Percentiles rank a stretch among this genome's conserved stretches.
Evolutionary conservation across 2,888 invertebrate genomes (phyloP).

Genomic region (Drosophila anomelani): DNA sequence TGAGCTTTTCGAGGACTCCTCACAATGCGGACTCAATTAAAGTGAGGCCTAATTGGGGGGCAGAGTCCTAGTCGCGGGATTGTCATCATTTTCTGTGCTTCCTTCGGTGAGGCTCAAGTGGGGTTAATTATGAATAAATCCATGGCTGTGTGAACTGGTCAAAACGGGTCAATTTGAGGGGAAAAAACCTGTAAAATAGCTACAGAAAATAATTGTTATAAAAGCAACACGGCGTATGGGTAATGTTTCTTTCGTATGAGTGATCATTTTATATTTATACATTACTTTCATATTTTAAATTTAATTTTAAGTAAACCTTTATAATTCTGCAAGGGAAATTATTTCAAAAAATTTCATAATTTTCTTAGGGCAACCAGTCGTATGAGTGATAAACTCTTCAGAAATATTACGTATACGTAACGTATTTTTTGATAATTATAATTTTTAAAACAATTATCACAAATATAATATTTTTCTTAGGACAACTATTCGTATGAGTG

Average conservation of each 20-base stretch:
- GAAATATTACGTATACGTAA: not conserved
- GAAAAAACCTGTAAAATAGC: not conserved
- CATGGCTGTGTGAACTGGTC: not conserved
- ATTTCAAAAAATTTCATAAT: no score
- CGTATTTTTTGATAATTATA: no score
- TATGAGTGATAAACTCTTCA: not conserved
- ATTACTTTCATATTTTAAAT: not conserved
- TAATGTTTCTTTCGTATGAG: not conserved
- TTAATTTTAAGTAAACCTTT: not conserved
- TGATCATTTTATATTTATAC: not conserved
- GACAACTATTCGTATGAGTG: not conserved
- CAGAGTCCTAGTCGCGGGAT: not conserved
- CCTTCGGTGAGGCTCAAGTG: not conserved
- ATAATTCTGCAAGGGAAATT: no score
- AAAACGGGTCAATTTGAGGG: not conserved
- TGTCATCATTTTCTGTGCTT: not conserved
- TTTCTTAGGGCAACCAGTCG: not conserved
- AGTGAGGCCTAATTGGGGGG: not conserved
- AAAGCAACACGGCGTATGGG: not conserved
- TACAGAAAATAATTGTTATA: no score
- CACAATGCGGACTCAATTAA: constrained; percentile 15
- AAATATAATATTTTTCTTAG: not conserved
- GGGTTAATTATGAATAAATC: not conserved
- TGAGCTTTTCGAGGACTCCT: not conserved
- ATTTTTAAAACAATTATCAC: no score